These are phyloP conservation scores for Planiliza haematocheilus DNA, from an alignment of 2,113 vertebrate species.

Conservation along the genomic window DNA sequence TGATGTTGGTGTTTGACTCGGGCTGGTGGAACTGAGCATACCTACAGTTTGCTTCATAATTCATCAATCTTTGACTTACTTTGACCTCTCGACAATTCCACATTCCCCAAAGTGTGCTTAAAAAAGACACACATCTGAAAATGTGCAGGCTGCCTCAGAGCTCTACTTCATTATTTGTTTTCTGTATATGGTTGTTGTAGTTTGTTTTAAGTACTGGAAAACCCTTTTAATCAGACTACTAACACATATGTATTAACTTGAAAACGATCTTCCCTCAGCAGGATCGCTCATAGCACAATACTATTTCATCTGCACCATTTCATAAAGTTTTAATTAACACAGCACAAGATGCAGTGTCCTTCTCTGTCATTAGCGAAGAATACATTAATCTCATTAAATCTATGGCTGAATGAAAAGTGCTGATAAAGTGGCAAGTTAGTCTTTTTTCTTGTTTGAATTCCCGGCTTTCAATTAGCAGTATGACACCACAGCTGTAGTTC, in stretches of 20 bases:
- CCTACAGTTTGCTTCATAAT: slow-evolving; percentile 50
- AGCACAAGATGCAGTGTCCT: slow-evolving; percentile 56
- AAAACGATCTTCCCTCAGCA: slow-evolving; percentile 43
- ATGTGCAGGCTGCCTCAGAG: slow-evolving; percentile 24
- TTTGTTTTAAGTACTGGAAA: slow-evolving; percentile 40
- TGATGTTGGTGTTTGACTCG: slow-evolving; percentile 23
- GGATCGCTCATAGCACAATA: slow-evolving; percentile 28
- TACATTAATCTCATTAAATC: slow-evolving; percentile 55
- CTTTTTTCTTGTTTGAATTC: slow-evolving; percentile 31
- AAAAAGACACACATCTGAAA: slow-evolving; percentile 28
- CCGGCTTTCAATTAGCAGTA: slow-evolving; percentile 52
- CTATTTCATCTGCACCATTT: slow-evolving; percentile 53
- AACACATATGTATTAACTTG: slow-evolving; percentile 47
- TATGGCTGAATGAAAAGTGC: slow-evolving; percentile 49
- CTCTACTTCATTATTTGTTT: slow-evolving; percentile 9
- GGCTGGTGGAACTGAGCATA: slow-evolving; percentile 37
- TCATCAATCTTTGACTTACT: slow-evolving; percentile 62
- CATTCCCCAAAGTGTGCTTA: slow-evolving; percentile 24
- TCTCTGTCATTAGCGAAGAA: slow-evolving; percentile 62
- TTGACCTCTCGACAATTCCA: slow-evolving; percentile 51
- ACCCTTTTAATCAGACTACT: slow-evolving; percentile 56
- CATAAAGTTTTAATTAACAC: slow-evolving; percentile 64
- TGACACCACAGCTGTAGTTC: slow-evolving; percentile 14
- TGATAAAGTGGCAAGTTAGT: slow-evolving; percentile 31
- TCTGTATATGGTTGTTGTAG: neutral